These are phyloP conservation scores for Melanargia galathea DNA, from an alignment of 2,888 invertebrate species.

Conservation along the genomic window DNA sequence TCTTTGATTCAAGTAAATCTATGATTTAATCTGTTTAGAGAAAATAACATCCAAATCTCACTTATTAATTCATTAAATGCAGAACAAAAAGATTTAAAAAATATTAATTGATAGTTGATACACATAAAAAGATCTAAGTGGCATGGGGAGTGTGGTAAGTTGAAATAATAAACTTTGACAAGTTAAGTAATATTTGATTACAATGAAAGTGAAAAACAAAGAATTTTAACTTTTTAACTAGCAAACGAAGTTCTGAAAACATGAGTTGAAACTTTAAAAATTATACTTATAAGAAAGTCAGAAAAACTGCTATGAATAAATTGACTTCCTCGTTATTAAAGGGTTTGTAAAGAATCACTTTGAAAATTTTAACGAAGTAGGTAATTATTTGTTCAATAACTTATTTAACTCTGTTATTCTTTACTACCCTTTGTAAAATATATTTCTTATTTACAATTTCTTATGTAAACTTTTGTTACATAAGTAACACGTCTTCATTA, in stretches of 20 bases:
- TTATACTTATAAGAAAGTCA: not conserved
- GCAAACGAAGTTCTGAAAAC: not conserved
- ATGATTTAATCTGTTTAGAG: too few species aligned
- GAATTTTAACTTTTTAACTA: not conserved
- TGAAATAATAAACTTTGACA: too few species aligned
- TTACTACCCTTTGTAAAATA: not conserved
- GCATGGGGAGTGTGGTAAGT: too few species aligned
- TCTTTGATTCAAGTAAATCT: too few species aligned
- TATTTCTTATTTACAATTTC: not conserved
- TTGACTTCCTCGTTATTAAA: slow-evolving; percentile 17
- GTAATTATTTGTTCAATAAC: slow-evolving; percentile 21
- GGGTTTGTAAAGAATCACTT: slow-evolving; percentile 1
- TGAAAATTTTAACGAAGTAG: slow-evolving; percentile 20
- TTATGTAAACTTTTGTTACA: not conserved
- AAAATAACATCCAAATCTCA: too few species aligned
- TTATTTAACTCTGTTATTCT: not conserved
- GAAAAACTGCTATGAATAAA: not conserved
- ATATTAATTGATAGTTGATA: too few species aligned
- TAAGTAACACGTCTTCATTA: too few species aligned
- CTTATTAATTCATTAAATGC: too few species aligned
- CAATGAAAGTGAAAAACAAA: too few species aligned
- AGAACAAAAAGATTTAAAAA: too few species aligned
- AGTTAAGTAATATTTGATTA: too few species aligned
- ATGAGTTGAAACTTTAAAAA: slow-evolving; percentile 9
- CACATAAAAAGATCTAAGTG: too few species aligned